Conservation (phyloP, 2,888 invertebrate genomes). For the Aromia moschata region DNA sequence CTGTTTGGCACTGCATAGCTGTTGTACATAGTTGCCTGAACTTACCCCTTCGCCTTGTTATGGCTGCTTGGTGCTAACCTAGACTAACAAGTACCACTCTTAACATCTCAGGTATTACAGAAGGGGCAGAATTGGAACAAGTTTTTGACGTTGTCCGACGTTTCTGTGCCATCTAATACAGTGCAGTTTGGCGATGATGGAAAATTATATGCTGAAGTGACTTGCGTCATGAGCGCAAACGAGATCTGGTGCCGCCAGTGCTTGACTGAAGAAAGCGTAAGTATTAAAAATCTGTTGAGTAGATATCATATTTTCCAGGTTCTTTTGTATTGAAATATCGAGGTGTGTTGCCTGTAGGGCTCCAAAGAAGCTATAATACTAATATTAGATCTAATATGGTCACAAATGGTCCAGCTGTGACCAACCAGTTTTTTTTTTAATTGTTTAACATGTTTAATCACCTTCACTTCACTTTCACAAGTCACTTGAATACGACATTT, state of each 20-base stretch:
- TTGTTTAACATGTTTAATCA: too few relatives aligned
- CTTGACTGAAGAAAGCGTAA: constrained; percentile 64
- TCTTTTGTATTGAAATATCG: too few relatives aligned
- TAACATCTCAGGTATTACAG: constrained; percentile 57
- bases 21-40: constrained; percentile 4
- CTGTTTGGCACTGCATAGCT: not conserved
- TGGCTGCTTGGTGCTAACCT: constrained; percentile 40
- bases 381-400: too few relatives aligned
- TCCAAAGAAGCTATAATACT: too few relatives aligned
- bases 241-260: constrained; percentile 67
- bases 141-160: constrained; percentile 41
- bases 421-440: too few relatives aligned
- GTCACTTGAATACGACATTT: too few relatives aligned
- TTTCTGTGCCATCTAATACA: constrained; percentile 59
- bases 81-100: too few relatives aligned
- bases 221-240: constrained; percentile 60
- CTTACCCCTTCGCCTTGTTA: constrained; percentile 33
- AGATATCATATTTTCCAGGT: too few relatives aligned
- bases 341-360: too few relatives aligned
- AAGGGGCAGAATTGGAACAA: constrained; percentile 49
- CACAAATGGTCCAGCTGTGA: too few relatives aligned
- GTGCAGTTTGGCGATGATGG: constrained; percentile 57
- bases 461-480: too few relatives aligned
- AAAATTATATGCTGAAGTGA: constrained; percentile 62
- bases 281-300: constrained; percentile 48